These are phyloP conservation scores for Danio jaintianensis DNA, from an alignment of 2,797 vertebrate species.

Conservation along the genomic window DNA sequence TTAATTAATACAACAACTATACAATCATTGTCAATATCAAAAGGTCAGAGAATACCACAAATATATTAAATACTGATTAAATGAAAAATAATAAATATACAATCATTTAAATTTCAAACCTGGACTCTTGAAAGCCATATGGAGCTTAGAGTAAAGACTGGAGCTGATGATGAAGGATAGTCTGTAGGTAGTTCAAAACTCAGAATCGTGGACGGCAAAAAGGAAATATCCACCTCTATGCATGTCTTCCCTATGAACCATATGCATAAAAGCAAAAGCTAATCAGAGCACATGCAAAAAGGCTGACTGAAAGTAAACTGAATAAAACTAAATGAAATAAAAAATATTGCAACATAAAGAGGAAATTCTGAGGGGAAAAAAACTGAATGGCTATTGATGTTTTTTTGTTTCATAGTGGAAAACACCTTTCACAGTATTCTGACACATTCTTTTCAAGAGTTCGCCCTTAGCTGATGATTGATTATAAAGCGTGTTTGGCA, in stretches of 20 bases:
- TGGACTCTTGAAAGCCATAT: conserved; percentile 93
- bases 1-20: not conserved
- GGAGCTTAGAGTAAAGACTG: conserved; percentile 89
- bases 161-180: conserved; percentile 89
- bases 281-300: not conserved
- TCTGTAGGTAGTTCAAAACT: conserved; percentile 92
- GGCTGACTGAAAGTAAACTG: not conserved
- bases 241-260: conserved; percentile 69
- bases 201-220: conserved; percentile 92
- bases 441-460: too few species aligned
- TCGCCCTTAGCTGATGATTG: too few species aligned
- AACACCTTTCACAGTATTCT: conserved; percentile 81
- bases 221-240: conserved; percentile 84
- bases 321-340: not conserved
- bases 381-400: too few species aligned
- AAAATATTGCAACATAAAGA: not conserved
- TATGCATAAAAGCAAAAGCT: not conserved
- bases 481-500: too few species aligned
- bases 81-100: too few species aligned
- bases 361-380: too few species aligned
- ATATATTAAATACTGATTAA: too few species aligned
- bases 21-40: not conserved
- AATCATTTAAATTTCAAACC: conserved; percentile 69
- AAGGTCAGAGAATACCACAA: not conserved
- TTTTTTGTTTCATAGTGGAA: not conserved